phyloP scores from a whole-genome alignment of 2,113 vertebrate genomes.

The Aspiorhynchus laticeps region DNA sequence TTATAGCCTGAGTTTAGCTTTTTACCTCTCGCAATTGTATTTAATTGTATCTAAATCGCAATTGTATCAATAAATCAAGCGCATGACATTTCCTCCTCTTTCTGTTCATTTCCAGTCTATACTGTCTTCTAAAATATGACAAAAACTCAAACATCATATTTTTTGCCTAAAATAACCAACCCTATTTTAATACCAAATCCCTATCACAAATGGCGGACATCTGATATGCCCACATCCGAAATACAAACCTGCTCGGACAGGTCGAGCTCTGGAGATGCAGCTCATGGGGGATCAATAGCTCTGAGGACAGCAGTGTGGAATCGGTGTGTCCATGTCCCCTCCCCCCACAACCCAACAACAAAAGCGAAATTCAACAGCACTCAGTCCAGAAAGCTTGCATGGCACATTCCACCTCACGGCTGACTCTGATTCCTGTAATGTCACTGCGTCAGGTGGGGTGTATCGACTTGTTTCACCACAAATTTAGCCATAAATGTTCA shows the following conservation, averaged over 20 bases:
- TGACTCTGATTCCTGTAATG: conserved; percentile 26
- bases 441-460: neutral
- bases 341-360: conserved; percentile 38
- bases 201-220: neutral
- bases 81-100: neutral
- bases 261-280: neutral
- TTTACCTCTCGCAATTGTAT: neutral
- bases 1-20: neutral
- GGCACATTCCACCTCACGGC: conserved; percentile 50
- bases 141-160: neutral
- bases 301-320: neutral
- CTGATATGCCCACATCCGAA: conserved; percentile 6
- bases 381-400: conserved; percentile 44
- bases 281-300: conserved; percentile 51
- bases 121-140: neutral
- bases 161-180: conserved; percentile 3
- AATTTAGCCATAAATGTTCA: neutral
- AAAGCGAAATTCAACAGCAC: conserved; percentile 29
- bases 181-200: neutral
- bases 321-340: neutral
- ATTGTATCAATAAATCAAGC: neutral
- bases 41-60: too few species aligned
- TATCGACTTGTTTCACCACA: neutral
- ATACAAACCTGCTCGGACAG: neutral
- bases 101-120: neutral